Evolutionary conservation across 2,797 vertebrate species (phyloP).

Genomic region (Anableps anableps): DNA sequence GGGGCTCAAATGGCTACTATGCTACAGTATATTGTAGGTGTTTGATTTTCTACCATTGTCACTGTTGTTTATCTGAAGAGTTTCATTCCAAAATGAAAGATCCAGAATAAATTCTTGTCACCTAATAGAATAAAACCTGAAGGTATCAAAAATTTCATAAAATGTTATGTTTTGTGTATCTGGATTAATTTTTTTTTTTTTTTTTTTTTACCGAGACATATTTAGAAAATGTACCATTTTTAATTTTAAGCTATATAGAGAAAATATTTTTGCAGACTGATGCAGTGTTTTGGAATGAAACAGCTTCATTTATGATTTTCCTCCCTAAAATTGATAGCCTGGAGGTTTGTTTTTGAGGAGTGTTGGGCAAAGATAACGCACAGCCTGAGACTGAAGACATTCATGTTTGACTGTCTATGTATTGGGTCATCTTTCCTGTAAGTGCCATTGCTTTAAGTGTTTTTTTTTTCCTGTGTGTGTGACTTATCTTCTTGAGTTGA

Average conservation of each 20-base stretch:
- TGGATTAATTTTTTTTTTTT: constrained; percentile 27
- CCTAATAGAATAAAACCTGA: constrained; percentile 19
- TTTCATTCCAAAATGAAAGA: constrained; percentile 72
- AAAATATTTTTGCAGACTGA: constrained; percentile 13
- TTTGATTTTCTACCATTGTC: constrained; percentile 77
- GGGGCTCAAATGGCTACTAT: constrained; percentile 69
- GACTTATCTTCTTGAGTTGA: constrained; percentile 23
- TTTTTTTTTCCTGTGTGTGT: constrained; percentile 21
- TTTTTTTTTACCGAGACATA: constrained; percentile 16
- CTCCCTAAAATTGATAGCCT: constrained; percentile 70
- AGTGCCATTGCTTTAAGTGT: constrained; percentile 52
- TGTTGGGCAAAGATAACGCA: constrained; percentile 43
- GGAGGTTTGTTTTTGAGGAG: constrained; percentile 35
- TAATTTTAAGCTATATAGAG: constrained; percentile 18
- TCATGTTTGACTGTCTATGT: constrained; percentile 57
- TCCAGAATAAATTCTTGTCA: constrained; percentile 20
- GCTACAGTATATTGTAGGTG: constrained; percentile 75
- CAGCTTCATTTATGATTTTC: constrained; percentile 58
- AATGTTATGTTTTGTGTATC: constrained; percentile 13
- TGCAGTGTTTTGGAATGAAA: constrained; percentile 73
- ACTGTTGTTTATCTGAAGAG: constrained; percentile 74
- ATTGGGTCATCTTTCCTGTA: constrained; percentile 43
- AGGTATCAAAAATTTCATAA: constrained; percentile 1
- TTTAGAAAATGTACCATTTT: constrained; percentile 34
- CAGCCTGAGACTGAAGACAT: constrained; percentile 65